Evolutionary conservation across 1,140 invertebrate genomes (phyloP).

Genomic region (Drosophila kepulauana): DNA sequence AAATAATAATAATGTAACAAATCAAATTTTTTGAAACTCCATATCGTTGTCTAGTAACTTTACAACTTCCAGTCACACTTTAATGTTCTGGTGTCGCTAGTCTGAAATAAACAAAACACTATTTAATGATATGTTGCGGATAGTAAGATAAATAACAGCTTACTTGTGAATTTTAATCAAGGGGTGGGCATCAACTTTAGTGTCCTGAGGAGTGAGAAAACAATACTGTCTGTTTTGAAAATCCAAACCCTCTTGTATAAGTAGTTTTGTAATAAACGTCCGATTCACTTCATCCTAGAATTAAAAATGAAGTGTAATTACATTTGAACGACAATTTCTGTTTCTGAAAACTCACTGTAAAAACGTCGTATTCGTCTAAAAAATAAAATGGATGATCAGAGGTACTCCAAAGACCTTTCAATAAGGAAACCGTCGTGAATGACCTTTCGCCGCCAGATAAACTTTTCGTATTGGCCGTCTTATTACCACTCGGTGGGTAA

Average conservation of each 20-base stretch:
- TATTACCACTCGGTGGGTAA: conserved; percentile 85
- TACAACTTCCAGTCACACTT: conserved; percentile 1
- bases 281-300: conserved; percentile 91
- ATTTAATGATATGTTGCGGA: neutral
- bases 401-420: conserved; percentile 96
- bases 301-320: conserved; percentile 4
- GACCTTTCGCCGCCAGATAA: conserved; percentile 98
- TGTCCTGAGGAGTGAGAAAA: conserved; percentile 91
- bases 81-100: conserved; percentile 61
- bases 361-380: conserved; percentile 99
- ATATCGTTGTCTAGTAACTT: conserved; percentile 16
- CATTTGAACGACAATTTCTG: neutral
- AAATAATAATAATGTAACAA: conserved; percentile 6
- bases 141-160: neutral
- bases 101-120: conserved; percentile 20
- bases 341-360: conserved; percentile 90
- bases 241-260: conserved; percentile 88
- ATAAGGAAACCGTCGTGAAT: conserved; percentile 96
- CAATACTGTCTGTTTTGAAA: conserved; percentile 89
- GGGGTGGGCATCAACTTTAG: conserved; percentile 86
- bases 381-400: conserved; percentile 97
- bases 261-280: conserved; percentile 88
- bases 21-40: neutral
- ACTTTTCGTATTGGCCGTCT: conserved; percentile 87
- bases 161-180: conserved; percentile 87